phyloP scores from a whole-genome alignment of 2,888 invertebrate genomes.

The Geotrupes spiniger region DNA sequence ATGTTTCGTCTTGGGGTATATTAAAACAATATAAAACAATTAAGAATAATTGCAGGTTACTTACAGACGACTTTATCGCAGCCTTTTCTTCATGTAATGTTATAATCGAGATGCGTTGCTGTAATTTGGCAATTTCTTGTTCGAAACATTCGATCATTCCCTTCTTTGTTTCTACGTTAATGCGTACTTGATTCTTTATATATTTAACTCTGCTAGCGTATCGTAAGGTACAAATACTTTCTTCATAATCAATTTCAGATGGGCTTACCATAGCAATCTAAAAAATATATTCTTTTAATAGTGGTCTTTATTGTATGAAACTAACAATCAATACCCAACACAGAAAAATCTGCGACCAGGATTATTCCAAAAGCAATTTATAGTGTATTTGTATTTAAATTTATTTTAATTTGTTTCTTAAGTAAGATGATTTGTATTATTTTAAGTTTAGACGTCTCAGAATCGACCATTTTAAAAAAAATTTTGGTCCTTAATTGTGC shows the following conservation, averaged over 20 bases:
- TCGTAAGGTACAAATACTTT: conserved; percentile 92
- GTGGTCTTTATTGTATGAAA: neutral
- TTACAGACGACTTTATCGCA: conserved; percentile 29
- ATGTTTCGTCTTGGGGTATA: too few species aligned
- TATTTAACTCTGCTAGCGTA: conserved; percentile 98
- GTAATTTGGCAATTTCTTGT: conserved; percentile 90
- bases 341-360: neutral
- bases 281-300: conserved; percentile 18
- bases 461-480: too few species aligned
- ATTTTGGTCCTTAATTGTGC: too few species aligned
- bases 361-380: neutral
- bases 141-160: conserved; percentile 94
- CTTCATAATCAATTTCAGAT: conserved; percentile 93
- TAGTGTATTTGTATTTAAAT: too few species aligned
- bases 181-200: conserved; percentile 91
- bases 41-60: conserved; percentile 7
- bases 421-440: too few species aligned
- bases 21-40: neutral
- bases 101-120: conserved; percentile 65
- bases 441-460: neutral
- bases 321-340: neutral
- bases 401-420: too few species aligned
- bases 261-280: conserved; percentile 97
- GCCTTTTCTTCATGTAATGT: conserved; percentile 40
- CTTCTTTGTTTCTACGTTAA: conserved; percentile 98